Evolutionary conservation across 2,797 vertebrate species (phyloP).

Genomic region (Calcarius lapponicus): DNA sequence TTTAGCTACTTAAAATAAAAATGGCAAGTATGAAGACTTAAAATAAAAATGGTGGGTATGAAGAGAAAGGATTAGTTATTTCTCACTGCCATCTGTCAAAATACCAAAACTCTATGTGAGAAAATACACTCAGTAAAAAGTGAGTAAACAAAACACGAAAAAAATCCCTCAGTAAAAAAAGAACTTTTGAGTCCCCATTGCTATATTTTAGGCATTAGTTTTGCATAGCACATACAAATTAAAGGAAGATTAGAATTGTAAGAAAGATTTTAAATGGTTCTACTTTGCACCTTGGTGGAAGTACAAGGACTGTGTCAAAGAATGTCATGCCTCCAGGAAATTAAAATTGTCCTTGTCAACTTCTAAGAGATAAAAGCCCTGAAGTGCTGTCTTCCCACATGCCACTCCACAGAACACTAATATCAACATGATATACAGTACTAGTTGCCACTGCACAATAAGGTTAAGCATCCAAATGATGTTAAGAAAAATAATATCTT

Average conservation of each 20-base stretch:
- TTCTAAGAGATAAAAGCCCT: not conserved
- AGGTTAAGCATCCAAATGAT: not conserved
- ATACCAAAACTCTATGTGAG: not conserved
- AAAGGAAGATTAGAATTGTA: not conserved
- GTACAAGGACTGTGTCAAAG: not conserved
- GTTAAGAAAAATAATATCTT: not conserved
- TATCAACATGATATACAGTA: not conserved
- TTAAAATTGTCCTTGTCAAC: not conserved
- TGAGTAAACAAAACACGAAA: not conserved
- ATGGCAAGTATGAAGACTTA: not conserved
- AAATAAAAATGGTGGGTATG: not conserved
- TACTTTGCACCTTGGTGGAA: not conserved
- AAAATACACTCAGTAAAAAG: not conserved
- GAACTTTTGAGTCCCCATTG: not conserved
- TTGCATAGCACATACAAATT: not conserved
- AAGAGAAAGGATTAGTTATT: not conserved
- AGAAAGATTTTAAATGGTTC: not conserved
- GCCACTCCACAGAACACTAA: not conserved
- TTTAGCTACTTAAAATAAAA: not conserved
- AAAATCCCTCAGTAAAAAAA: fast-evolving
- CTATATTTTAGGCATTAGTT: not conserved
- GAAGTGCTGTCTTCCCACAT: not conserved
- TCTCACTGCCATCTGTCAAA: not conserved
- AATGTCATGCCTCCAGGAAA: not conserved
- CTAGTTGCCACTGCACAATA: not conserved